Conservation (phyloP, 1,140 invertebrate genomes). For the Zaprionus ornatus region DNA sequence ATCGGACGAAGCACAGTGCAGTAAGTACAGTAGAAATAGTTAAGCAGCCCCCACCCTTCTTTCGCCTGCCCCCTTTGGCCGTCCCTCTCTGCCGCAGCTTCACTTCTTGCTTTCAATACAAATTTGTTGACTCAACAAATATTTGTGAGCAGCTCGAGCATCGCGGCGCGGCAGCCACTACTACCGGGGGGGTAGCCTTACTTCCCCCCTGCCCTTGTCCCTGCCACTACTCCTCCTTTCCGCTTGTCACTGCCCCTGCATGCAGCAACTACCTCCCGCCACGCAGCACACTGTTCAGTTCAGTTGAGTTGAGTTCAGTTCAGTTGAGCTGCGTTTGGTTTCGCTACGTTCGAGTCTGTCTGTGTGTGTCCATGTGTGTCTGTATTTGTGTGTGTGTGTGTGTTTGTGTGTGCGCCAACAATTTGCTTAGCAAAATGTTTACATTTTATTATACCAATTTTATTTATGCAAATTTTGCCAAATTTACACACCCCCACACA, state of each 20-base stretch:
- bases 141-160: conserved; percentile 45
- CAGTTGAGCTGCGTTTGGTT: conserved; percentile 24
- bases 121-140: conserved; percentile 75
- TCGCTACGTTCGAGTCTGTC: background rate
- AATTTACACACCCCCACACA: conserved; percentile 49
- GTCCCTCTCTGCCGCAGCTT: conserved; percentile 3
- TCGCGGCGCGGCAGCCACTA: background rate
- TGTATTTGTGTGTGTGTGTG: background rate
- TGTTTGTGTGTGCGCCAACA: conserved; percentile 46
- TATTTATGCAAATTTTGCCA: conserved; percentile 75
- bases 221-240: background rate
- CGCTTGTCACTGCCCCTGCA: no score
- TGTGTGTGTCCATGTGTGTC: background rate
- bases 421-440: conserved; percentile 80
- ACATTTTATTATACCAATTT: conserved; percentile 81
- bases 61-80: background rate
- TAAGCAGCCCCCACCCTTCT: background rate
- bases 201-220: background rate
- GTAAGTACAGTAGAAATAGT: conserved; percentile 87
- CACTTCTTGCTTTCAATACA: conserved; percentile 52
- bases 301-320: conserved; percentile 21
- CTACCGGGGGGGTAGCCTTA: background rate
- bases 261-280: background rate
- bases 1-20: conserved; percentile 96
- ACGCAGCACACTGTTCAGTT: conserved; percentile 7